Conservation (phyloP, 2,113 vertebrate species). For the Coryphaenoides rupestris region DNA sequence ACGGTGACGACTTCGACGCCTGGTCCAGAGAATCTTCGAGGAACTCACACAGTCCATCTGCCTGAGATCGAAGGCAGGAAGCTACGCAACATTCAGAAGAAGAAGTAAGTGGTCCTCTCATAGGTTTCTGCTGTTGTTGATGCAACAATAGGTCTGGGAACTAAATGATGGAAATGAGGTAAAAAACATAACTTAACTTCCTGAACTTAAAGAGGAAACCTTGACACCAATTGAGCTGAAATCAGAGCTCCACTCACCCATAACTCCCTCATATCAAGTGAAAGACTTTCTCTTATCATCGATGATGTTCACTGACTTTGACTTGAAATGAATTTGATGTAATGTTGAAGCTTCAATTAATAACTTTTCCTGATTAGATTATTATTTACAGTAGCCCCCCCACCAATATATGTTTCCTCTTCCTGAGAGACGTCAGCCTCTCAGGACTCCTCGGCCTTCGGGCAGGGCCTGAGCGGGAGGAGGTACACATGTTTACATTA, state of each 20-base stretch:
- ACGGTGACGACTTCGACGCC: conserved; percentile 96
- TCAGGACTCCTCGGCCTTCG: background rate
- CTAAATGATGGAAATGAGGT: no score
- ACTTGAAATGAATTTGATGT: no score
- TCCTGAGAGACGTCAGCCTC: background rate
- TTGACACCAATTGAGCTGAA: no score
- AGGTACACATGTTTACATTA: conserved; percentile 39
- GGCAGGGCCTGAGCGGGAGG: background rate
- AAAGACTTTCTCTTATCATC: no score
- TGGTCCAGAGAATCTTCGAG: conserved; percentile 95
- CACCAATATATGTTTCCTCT: no score
- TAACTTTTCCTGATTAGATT: background rate
- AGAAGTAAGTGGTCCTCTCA: conserved; percentile 76
- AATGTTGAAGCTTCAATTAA: no score
- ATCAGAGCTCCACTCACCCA: no score
- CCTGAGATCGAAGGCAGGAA: conserved; percentile 93
- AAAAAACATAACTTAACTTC: no score
- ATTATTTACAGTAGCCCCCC: background rate
- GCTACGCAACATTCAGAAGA: conserved; percentile 80
- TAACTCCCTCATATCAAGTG: no score
- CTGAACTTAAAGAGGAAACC: no score
- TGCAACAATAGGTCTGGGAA: background rate
- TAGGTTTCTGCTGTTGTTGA: background rate
- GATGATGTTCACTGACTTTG: no score
- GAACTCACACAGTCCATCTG: conserved; percentile 96